Evolutionary conservation across 2,113 vertebrate genomes (phyloP), one percentile per base, ranked within the genome.

Genomic region (Pangasianodon gigas): DNA sequence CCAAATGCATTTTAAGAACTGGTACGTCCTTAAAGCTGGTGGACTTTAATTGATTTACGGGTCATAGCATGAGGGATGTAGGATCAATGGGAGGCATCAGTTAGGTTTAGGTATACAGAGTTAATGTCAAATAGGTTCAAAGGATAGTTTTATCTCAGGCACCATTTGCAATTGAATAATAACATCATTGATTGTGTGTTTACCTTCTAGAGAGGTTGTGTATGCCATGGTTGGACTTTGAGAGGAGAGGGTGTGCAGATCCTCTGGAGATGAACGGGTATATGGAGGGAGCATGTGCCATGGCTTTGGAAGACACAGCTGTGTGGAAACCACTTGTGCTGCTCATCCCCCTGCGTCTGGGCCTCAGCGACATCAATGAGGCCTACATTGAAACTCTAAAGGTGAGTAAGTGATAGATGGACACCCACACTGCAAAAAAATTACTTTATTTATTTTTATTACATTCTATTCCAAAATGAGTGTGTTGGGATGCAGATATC

Each of bases 361-460:
- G 98, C 81, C 97, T 99, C 91, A 99, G 97, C 0, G 98, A 99
- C 65, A 99, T 99, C 93, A 99, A 99, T 0, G 97, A 98, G 94
- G 98, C 98, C 90, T 99, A 99, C 44, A 98, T 98, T 80, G 97
- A 98, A 95, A 99, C 98, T 0, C 95, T 99, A 74, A 99, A 99
- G 97, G 98, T 99, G 93, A 86, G 67, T 32, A 8, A 74, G n/a
- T 14, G 58, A 67, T 24, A 21, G 26, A 88, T 26, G 37, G 19
- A 44, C 58, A 29, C 44, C 46, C 6, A 26, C 18, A 51, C 26
- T 58, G 10, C 24, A 21, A 19, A 14, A 3, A 41, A 67, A 32
- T 5, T 19, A 6, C 7, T 14, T 54, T 52, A 29, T 24, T 10
- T 24, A 44, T 46, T 77, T 4, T 44, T 44, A 48, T 54, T 41